Base-by-base conservation (phyloP, 2,797 vertebrate species). In the Pempheris klunzingeri region DNA sequence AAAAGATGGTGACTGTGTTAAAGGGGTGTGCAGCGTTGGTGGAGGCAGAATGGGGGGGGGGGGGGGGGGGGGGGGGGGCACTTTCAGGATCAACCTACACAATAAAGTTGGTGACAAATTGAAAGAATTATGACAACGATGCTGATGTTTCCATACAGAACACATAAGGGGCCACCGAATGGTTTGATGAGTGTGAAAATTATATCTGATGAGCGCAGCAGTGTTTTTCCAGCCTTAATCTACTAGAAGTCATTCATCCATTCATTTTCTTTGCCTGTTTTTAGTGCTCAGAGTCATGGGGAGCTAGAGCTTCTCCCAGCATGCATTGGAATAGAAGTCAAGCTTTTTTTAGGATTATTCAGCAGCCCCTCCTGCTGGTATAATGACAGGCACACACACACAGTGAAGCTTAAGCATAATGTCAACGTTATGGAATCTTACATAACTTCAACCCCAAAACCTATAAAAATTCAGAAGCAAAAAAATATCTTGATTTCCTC, bases 291-390 rank as follows among this genome's bases (percentile, higher is more conserved):
- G 18, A 4, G 12, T 55, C 0, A 1, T 7, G 13, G 5, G 9
- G 5, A 10, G 6, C 3, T 26, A 14, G 24, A 55, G 8, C 13
- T 59, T 50, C 14, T 50, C 7, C 68, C 34, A 49, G 24, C 41
- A 50, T 18, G 4, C 36, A 26, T 0, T 32, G 43, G 12, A 65
- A 7, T 24, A 38, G 2, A 34, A 10, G 18, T 22, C 18, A 18
- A 1, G 30, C 13, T 28, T 50, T 50, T 61, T 38, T n/a, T 3
- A 55, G 13, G 41, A 39, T 62, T 34, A 11, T 50, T 49, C n/a
- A 52, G 53, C 38, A 53, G 38, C 68, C 2, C 36, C 75, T 14
- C 20, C 68, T 71, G 36, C 38, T 59, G 75, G 61, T 59, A 1
- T 1, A 53, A 52, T 13, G 17, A 58, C 0, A 22, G 15, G 36